Conservation (phyloP, 2,797 vertebrate species). For the Notolepis coatsorum region DNA sequence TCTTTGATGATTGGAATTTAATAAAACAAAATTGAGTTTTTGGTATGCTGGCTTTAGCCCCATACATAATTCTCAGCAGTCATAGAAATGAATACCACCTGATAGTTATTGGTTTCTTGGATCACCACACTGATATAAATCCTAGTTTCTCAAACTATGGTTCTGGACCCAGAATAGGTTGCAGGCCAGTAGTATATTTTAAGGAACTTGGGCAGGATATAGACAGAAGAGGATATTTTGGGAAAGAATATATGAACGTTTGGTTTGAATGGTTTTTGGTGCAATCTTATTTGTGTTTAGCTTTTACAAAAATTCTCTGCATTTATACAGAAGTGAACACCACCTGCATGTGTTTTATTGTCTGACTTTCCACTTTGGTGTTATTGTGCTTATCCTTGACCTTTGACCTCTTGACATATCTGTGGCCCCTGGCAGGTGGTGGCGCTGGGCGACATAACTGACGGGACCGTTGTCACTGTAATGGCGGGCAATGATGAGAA, state of each 20-base stretch:
- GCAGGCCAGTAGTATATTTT: neutral
- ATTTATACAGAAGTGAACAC: no score
- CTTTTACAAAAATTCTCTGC: no score
- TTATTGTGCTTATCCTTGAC: no score
- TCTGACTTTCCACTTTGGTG: no score
- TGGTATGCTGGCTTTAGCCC: slow-evolving; percentile 3
- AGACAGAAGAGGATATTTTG: no score
- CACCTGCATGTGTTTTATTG: no score
- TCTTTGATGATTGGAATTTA: slow-evolving; percentile 10
- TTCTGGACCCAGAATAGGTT: neutral
- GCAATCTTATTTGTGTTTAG: no score
- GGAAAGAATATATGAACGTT: no score
- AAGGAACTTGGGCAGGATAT: neutral
- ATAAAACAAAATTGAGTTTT: neutral
- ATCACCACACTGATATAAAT: neutral
- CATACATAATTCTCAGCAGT: slow-evolving; percentile 10
- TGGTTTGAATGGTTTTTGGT: no score
- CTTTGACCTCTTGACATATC: neutral
- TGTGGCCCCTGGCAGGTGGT: slow-evolving; percentile 86
- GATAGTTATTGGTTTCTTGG: neutral
- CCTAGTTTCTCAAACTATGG: neutral
- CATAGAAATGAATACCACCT: neutral
- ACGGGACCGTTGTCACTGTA: slow-evolving; percentile 97
- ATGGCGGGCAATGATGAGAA: slow-evolving; percentile 99
- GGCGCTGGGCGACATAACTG: slow-evolving; percentile 95